These are phyloP conservation scores for Rugalucina vietnamica DNA, from an alignment of 2,888 invertebrate species.

Conservation along the genomic window DNA sequence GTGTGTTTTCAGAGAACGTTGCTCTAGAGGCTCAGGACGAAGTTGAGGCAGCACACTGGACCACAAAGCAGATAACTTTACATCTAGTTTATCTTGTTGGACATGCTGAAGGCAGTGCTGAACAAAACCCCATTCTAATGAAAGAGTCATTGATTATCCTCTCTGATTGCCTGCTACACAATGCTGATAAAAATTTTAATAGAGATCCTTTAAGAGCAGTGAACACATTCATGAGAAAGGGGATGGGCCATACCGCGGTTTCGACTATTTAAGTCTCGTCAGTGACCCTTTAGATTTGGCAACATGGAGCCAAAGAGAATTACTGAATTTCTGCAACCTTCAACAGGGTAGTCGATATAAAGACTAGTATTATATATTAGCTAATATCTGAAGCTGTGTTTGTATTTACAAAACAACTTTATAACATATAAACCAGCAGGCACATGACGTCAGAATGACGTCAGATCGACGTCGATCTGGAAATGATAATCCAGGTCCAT, in stretches of 20 bases:
- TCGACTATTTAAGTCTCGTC: too few relatives aligned
- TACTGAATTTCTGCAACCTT: too few relatives aligned
- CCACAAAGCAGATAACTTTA: slow-evolving; percentile 32
- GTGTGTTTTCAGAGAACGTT: slow-evolving; percentile 34
- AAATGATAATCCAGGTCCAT: slow-evolving; percentile 29
- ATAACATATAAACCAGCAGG: slow-evolving; percentile 10
- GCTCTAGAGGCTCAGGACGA: slow-evolving; percentile 34
- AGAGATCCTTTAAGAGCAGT: too few relatives aligned
- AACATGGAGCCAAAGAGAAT: too few relatives aligned
- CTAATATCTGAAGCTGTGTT: slow-evolving; percentile 15
- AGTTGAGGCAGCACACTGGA: slow-evolving; percentile 36
- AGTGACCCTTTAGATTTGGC: too few relatives aligned
- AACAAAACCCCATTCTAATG: slow-evolving; percentile 26
- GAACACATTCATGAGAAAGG: too few relatives aligned
- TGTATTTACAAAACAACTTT: slow-evolving; percentile 28
- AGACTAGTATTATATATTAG: too few relatives aligned
- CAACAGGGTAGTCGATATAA: too few relatives aligned
- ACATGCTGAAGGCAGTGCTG: slow-evolving; percentile 17
- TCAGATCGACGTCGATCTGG: too few relatives aligned
- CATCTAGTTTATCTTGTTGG: slow-evolving; percentile 43
- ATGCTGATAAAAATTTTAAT: too few relatives aligned
- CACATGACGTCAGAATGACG: too few relatives aligned
- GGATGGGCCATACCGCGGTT: too few relatives aligned
- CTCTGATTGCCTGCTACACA: slow-evolving; percentile 25
- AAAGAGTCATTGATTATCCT: slow-evolving; percentile 39